Percentiles rank a stretch among this genome's conserved stretches.
These are phyloP conservation scores for Sparus aurata DNA, from an alignment of 2,797 vertebrate species.

Conservation along the genomic window DNA sequence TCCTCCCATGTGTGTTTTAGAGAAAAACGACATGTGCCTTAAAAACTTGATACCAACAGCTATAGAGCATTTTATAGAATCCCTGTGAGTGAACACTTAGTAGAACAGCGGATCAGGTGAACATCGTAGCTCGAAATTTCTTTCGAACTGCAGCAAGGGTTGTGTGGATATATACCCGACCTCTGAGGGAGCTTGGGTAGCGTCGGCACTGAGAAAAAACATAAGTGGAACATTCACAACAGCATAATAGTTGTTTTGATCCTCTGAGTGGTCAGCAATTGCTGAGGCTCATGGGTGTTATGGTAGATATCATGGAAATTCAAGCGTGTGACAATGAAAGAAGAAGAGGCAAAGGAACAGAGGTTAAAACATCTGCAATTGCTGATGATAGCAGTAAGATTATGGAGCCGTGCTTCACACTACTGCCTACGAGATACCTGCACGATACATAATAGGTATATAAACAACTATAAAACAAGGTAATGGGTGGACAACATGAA, in stretches of 20 bases:
- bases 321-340: conserved; percentile 4
- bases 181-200: conserved; percentile 27
- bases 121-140: conserved; percentile 17
- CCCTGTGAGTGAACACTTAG: conserved; percentile 22
- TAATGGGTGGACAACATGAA: background rate
- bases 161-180: background rate
- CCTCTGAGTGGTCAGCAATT: conserved; percentile 32
- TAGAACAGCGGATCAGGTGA: conserved; percentile 1
- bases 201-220: conserved; percentile 27
- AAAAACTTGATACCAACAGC: conserved; percentile 16
- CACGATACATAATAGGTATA: background rate
- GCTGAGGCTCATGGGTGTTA: conserved; percentile 15
- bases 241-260: conserved; percentile 39
- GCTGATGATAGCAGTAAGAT: background rate
- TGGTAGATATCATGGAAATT: conserved; percentile 42
- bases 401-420: background rate
- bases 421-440: conserved; percentile 1
- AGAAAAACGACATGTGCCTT: background rate
- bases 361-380: conserved; percentile 20
- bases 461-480: background rate
- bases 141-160: conserved; percentile 17
- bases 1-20: conserved; percentile 4
- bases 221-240: conserved; percentile 36
- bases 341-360: background rate
- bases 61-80: conserved; percentile 34